Conservation (phyloP, 2,113 vertebrate species). For the Paratilapia polleni region DNA sequence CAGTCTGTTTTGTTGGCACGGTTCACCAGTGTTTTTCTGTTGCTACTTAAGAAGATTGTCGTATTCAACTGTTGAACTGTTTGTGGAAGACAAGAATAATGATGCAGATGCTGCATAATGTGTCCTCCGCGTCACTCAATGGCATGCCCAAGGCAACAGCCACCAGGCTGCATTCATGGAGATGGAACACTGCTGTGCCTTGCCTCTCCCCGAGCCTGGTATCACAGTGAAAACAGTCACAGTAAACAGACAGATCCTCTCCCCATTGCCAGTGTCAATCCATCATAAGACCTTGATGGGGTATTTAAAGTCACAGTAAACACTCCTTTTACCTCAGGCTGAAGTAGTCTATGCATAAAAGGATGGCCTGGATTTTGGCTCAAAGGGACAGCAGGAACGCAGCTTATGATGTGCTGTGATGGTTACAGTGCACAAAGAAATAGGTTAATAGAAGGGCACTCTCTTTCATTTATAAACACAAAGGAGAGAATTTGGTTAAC, state of each 20-base stretch:
- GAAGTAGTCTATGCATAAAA: constrained; percentile 41
- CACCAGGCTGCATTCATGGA: constrained; percentile 51
- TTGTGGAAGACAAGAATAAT: constrained; percentile 37
- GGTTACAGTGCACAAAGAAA: constrained; percentile 6
- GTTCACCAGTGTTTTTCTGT: constrained; percentile 18
- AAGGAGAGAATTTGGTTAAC: background rate
- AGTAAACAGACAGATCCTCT: constrained; percentile 38
- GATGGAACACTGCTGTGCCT: constrained; percentile 40
- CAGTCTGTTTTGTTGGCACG: background rate
- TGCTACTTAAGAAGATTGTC: constrained; percentile 8
- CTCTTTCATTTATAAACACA: constrained; percentile 16
- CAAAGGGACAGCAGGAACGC: constrained; percentile 19
- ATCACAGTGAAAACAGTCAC: constrained; percentile 20
- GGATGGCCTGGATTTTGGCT: constrained; percentile 42
- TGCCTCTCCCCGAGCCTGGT: constrained; percentile 20
- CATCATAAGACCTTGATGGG: constrained; percentile 56
- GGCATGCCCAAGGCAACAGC: constrained; percentile 63
- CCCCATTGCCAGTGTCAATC: constrained; percentile 39
- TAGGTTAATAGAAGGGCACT: constrained; percentile 30
- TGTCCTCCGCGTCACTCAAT: constrained; percentile 54
- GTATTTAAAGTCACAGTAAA: constrained; percentile 61
- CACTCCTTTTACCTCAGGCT: constrained; percentile 28
- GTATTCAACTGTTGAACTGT: constrained; percentile 35
- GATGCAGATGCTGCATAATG: constrained; percentile 48
- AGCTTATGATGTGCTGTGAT: background rate